phyloP scores from a whole-genome alignment of 2,797 vertebrate species.

The Paratrypauchen microcephalus region DNA sequence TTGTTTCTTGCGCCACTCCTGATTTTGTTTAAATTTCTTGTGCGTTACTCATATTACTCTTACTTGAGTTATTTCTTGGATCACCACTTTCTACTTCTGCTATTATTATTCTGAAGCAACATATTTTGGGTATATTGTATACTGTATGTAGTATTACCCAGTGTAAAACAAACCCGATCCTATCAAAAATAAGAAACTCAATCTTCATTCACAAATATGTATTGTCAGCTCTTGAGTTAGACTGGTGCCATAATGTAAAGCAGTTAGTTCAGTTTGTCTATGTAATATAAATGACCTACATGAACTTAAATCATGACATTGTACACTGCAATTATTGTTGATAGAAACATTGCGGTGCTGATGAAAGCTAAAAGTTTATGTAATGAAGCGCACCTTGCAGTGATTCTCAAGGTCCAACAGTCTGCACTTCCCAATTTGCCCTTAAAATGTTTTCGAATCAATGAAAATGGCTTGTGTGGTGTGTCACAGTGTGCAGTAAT shows the following conservation, averaged over 20 bases:
- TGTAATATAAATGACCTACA: conserved; percentile 5
- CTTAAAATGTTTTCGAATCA: conserved; percentile 13
- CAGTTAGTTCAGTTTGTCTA: not conserved
- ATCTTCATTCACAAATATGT: not conserved
- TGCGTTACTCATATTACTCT: too few species aligned
- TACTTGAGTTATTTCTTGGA: too few species aligned
- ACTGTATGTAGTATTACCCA: too few species aligned
- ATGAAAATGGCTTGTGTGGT: not conserved
- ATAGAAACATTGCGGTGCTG: not conserved
- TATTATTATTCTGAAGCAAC: too few species aligned
- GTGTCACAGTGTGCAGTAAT: not conserved
- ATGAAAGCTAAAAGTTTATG: conserved; percentile 17
- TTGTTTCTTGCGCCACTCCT: too few species aligned
- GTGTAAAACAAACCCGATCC: not conserved
- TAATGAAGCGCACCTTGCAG: conserved; percentile 20
- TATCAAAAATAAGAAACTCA: not conserved
- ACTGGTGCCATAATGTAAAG: not conserved
- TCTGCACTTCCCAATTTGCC: not conserved
- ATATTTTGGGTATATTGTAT: too few species aligned
- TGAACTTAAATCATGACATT: conserved; percentile 3
- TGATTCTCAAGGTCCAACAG: conserved; percentile 12
- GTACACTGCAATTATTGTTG: not conserved
- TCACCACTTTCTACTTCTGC: too few species aligned
- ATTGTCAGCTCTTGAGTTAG: not conserved
- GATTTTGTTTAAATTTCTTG: too few species aligned